Evolutionary conservation across 2,888 invertebrate genomes (phyloP), one percentile per base, ranked within the genome.

Genomic region (Diloba caeruleocephala): DNA sequence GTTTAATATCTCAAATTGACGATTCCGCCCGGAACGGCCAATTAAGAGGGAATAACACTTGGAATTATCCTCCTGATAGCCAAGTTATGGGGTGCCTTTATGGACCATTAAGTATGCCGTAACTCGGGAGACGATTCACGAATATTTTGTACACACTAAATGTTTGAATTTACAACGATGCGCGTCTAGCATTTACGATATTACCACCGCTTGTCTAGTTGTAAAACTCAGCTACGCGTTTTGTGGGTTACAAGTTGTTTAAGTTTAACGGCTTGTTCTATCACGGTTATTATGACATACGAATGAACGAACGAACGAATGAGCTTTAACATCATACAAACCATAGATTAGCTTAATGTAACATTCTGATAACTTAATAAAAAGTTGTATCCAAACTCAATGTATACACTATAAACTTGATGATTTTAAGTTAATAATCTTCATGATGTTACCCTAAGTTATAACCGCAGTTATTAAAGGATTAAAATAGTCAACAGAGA

Each of bases 1-100:
- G 92, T 92, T 90, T 92, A 92, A 92, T 92, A 93, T 91, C 92
- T 89, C 83, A 85, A 92, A 93, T 92, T 90, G 92, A 88, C 90
- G 89, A 91, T 91, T 92, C 90, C 89, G 88, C 81, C 77, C 90
- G 90, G 91, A 91, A 90, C 87, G 87, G 82, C 85, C 92, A 92
- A 92, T 92, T 91, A 92, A 89, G 89, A 86, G 86, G 84, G 91
- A 86, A 89, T 92, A 92, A 92, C 91, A 91, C 88, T 86, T 79
- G 84, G 81, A 85, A 87, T 84, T 88, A 89, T 88, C 85, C 86
- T 75, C 71, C 85, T 79, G 92, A 93, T 92, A 92, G 88, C 85
- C 87, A 79, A 92, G 90, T 92, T 92, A 91, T 89, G 86, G 92
- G 91, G 92, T 89, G 90, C 81, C 84, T 92, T 93, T 92, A 92